Percentiles rank a stretch among this genome's conserved stretches.
These are phyloP conservation scores for Corapipo altera DNA, from an alignment of 2,113 vertebrate genomes.

Conservation along the genomic window DNA sequence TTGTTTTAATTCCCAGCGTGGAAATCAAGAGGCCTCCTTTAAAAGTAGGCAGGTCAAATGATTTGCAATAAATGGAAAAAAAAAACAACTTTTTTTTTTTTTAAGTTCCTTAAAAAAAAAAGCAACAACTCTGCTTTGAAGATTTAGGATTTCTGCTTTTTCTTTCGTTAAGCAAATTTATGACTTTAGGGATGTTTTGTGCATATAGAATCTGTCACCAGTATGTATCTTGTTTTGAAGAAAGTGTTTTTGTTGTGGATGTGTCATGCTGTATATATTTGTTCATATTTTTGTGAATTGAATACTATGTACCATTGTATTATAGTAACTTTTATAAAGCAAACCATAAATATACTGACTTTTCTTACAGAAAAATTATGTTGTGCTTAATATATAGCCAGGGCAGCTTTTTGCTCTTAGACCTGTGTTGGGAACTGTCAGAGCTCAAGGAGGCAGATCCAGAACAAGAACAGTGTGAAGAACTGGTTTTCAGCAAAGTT, in stretches of 20 bases:
- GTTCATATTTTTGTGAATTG: constrained; percentile 92
- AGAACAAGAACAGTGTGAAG: background rate
- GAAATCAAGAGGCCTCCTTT: constrained; percentile 42
- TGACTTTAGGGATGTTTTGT: constrained; percentile 77
- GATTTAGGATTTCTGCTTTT: constrained; percentile 68
- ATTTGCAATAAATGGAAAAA: constrained; percentile 66
- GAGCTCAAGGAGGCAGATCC: background rate
- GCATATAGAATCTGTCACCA: constrained; percentile 77
- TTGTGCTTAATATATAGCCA: constrained; percentile 48
- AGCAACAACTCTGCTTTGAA: constrained; percentile 62
- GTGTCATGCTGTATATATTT: constrained; percentile 89
- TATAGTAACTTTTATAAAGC: constrained; percentile 95
- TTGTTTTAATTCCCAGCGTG: constrained; percentile 50
- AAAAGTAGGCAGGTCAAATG: constrained; percentile 58
- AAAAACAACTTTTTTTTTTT: background rate
- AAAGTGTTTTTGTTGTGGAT: constrained; percentile 85
- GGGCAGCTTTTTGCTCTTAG: background rate
- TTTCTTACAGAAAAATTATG: constrained; percentile 83
- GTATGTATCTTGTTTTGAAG: constrained; percentile 81
- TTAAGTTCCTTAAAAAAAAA: background rate
- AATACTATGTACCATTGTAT: constrained; percentile 92
- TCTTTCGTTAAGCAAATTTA: constrained; percentile 64
- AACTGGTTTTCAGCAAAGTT: background rate
- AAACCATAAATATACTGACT: constrained; percentile 92
- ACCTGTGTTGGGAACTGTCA: background rate